phyloP scores from a whole-genome alignment of 1,140 invertebrate genomes.

The Orchestia grillus region DNA sequence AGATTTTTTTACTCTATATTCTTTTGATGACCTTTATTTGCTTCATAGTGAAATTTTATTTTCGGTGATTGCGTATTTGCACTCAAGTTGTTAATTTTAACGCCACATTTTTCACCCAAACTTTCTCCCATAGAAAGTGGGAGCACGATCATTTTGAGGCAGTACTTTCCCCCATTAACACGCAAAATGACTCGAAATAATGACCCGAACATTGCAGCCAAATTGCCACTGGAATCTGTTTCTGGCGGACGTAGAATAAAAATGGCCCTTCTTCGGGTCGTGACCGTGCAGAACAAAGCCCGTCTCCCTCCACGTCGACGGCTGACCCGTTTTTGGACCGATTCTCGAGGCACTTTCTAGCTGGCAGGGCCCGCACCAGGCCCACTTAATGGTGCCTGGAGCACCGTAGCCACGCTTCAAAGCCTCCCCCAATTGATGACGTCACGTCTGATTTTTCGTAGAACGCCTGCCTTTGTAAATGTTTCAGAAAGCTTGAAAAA shows the following conservation, averaged over 20 bases:
- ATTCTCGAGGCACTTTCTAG: background rate
- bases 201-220: background rate
- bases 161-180: background rate
- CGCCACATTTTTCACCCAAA: background rate
- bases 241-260: background rate
- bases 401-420: background rate
- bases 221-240: background rate
- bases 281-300: background rate
- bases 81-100: background rate
- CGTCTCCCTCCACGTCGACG: background rate
- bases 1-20: background rate
- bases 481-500: background rate
- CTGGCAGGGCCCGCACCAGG: too few species aligned
- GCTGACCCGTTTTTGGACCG: background rate
- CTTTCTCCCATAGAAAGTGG: background rate
- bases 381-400: background rate
- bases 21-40: background rate
- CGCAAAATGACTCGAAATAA: conserved; percentile 1
- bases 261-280: background rate
- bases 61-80: background rate
- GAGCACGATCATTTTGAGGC: background rate
- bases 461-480: background rate
- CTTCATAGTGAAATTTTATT: background rate
- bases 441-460: background rate
- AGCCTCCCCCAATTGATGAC: background rate